A percentile compares a stretch with the other conserved stretches of the same genome.
These are phyloP conservation scores for Arrhamphus sclerolepis DNA, from an alignment of 2,797 vertebrate genomes.

Conservation along the genomic window DNA sequence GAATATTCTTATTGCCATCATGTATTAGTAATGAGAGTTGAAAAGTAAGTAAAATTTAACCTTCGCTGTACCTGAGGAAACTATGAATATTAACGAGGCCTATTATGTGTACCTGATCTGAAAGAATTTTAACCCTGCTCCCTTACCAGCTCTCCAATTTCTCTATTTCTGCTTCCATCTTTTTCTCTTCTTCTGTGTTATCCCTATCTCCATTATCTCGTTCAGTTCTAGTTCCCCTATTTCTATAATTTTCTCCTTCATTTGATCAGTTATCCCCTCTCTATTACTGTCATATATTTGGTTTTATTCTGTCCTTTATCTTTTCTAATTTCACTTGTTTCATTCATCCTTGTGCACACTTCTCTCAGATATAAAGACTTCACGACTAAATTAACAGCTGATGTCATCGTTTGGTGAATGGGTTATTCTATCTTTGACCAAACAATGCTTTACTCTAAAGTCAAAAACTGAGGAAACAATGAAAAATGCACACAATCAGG, in stretches of 20 bases:
- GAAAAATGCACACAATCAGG: too few species aligned
- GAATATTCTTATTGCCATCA: slow-evolving; percentile 88
- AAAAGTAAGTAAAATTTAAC: slow-evolving; percentile 89
- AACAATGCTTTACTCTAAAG: too few species aligned
- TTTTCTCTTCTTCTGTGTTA: not conserved
- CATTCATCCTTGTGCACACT: too few species aligned
- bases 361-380: too few species aligned
- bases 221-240: not conserved
- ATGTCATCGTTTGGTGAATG: too few species aligned
- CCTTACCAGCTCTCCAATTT: slow-evolving; percentile 28
- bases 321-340: not conserved
- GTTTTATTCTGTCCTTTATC: not conserved
- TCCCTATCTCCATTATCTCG: not conserved
- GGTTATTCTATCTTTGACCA: too few species aligned
- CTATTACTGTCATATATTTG: not conserved
- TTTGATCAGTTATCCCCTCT: not conserved
- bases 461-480: too few species aligned
- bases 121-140: slow-evolving; percentile 82
- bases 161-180: slow-evolving; percentile 10
- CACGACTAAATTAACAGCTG: too few species aligned
- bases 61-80: slow-evolving; percentile 85
- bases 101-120: slow-evolving; percentile 89
- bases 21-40: slow-evolving; percentile 88
- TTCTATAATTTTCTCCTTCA: not conserved
- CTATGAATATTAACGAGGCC: slow-evolving; percentile 88